A percentile compares a stretch with the other conserved stretches of the same genome.
phyloP scores from a whole-genome alignment of 2,113 vertebrate genomes.

The Gobius niger region DNA sequence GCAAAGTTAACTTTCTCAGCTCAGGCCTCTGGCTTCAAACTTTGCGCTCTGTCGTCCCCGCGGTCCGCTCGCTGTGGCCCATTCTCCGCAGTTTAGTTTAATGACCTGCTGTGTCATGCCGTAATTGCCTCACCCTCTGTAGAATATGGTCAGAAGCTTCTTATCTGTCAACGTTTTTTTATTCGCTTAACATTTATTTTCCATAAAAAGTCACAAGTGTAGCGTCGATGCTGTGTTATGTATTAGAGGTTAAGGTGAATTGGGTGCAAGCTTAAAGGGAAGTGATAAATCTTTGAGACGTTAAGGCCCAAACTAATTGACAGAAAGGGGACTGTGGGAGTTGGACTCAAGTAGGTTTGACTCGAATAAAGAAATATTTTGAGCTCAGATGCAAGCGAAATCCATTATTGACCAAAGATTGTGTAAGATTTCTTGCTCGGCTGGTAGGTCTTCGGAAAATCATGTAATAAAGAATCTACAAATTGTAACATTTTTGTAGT shows the following conservation, averaged over 20 bases:
- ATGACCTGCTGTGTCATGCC: not conserved
- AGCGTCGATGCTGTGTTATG: not conserved
- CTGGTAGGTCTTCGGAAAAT: too few species aligned
- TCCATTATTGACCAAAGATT: too few species aligned
- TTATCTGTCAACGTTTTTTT: not conserved
- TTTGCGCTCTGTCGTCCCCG: not conserved
- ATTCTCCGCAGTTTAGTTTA: not conserved
- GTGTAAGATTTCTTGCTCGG: too few species aligned
- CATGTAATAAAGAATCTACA: too few species aligned
- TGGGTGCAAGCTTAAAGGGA: not conserved
- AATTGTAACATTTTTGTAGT: too few species aligned
- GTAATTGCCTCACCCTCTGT: not conserved
- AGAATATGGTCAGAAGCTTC: not conserved
- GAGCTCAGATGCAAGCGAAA: not conserved
- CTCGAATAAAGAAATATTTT: not conserved
- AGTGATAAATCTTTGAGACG: constrained; percentile 4
- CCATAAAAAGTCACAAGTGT: not conserved
- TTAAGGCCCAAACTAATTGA: constrained; percentile 16
- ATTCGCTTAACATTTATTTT: not conserved
- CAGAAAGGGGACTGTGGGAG: constrained; percentile 28
- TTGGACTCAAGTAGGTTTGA: not conserved
- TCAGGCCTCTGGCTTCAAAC: not conserved
- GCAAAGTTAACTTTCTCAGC: not conserved
- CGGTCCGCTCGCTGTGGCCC: not conserved
- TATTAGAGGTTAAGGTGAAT: not conserved